These are phyloP conservation scores for Limnephilus auricula DNA, from an alignment of 2,888 invertebrate genomes.

Conservation along the genomic window DNA sequence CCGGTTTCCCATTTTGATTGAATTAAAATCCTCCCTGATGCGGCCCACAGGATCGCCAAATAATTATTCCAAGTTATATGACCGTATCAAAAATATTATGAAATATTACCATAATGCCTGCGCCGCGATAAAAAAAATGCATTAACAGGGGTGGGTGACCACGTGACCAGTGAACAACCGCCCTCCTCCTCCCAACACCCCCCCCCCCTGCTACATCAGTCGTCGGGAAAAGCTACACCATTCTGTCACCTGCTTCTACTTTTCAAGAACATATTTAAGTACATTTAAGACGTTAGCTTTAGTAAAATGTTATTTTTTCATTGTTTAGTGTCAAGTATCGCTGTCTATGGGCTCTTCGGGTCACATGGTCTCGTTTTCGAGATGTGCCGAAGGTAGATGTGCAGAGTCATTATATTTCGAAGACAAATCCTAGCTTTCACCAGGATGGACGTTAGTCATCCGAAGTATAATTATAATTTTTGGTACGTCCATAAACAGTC, in stretches of 20 bases:
- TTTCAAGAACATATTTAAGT: background rate
- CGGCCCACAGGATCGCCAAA: conserved; percentile 62
- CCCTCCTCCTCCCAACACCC: background rate
- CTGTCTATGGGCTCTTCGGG: too few relatives aligned
- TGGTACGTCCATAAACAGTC: too few relatives aligned
- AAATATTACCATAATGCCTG: conserved; percentile 75
- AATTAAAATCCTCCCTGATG: conserved; percentile 20
- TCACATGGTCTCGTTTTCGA: too few relatives aligned
- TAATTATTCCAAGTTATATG: conserved; percentile 67
- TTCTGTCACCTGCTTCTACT: conserved; percentile 20
- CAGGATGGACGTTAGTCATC: too few relatives aligned
- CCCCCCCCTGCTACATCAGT: background rate
- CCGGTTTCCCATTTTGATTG: background rate
- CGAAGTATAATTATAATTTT: too few relatives aligned
- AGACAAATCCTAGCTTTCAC: too few relatives aligned
- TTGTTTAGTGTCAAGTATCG: too few relatives aligned
- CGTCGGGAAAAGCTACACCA: background rate
- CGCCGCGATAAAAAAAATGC: conserved; percentile 73
- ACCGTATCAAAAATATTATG: conserved; percentile 76
- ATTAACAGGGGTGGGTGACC: conserved; percentile 51
- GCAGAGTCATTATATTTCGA: too few relatives aligned
- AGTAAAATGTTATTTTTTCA: background rate
- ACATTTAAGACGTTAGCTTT: background rate
- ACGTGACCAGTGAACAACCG: background rate
- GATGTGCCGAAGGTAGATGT: too few relatives aligned